Conservation (phyloP, 2,888 invertebrate species). For the Tachina fera region DNA sequence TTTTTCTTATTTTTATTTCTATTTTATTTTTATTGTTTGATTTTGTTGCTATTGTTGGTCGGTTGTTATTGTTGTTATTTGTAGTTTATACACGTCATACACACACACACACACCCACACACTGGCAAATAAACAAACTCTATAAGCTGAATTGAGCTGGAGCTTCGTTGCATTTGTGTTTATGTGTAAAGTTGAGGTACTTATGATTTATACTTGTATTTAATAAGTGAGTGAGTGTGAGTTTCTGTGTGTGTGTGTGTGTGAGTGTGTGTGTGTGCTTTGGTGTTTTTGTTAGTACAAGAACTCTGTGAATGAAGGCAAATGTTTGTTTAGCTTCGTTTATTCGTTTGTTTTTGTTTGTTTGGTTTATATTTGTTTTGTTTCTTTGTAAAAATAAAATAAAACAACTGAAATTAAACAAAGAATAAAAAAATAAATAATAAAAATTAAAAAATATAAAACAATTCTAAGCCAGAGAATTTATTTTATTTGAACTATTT, state of each 20-base stretch:
- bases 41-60: slow-evolving; percentile 50
- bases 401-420: slow-evolving; percentile 49
- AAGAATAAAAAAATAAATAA: slow-evolving; percentile 34
- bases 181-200: slow-evolving; percentile 26
- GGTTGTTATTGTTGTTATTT: slow-evolving; percentile 59
- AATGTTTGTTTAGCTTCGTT: slow-evolving; percentile 76
- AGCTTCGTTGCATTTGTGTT: not conserved
- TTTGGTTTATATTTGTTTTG: slow-evolving; percentile 72
- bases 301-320: slow-evolving; percentile 67
- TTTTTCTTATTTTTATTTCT: slow-evolving; percentile 46
- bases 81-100: slow-evolving; percentile 55
- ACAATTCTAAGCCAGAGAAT: slow-evolving; percentile 58
- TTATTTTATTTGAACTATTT: not conserved
- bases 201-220: slow-evolving; percentile 27
- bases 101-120: slow-evolving; percentile 10
- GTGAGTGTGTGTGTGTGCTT: not conserved
- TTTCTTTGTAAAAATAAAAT: slow-evolving; percentile 64
- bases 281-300: slow-evolving; percentile 40
- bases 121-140: slow-evolving; percentile 49
- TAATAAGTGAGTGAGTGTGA: not conserved
- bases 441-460: slow-evolving; percentile 56
- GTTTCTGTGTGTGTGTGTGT: slow-evolving; percentile 9
- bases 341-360: slow-evolving; percentile 76
- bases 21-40: slow-evolving; percentile 51
- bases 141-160: slow-evolving; percentile 46